A percentile compares a stretch with the other conserved stretches of the same genome.
Conservation (phyloP, 2,113 vertebrate genomes). For the Etia nguti region DNA sequence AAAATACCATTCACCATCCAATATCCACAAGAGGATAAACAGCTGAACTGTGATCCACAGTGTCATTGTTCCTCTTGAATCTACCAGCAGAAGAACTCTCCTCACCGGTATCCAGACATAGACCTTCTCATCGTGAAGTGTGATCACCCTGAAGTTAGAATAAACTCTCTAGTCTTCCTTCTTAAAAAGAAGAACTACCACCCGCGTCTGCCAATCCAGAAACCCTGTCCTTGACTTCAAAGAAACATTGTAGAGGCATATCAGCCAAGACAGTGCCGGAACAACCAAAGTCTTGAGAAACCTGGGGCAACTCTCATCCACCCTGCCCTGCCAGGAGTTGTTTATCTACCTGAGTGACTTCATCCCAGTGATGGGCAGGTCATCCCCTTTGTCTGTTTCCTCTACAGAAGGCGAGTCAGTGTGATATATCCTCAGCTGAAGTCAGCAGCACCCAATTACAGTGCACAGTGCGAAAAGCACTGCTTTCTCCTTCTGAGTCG, state of each 20-base stretch:
- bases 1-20: fast-evolving
- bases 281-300: neutral
- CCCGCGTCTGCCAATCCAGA: neutral
- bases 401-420: neutral
- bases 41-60: neutral
- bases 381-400: neutral
- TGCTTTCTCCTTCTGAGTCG: neutral
- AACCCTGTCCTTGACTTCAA: neutral
- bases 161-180: neutral
- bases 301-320: neutral
- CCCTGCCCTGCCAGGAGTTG: neutral
- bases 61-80: neutral
- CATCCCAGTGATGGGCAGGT: neutral
- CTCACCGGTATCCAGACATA: neutral
- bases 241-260: neutral
- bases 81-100: neutral
- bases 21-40: neutral
- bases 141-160: neutral
- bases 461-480: neutral
- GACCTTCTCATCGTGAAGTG: neutral
- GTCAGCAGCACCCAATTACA: neutral
- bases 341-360: neutral
- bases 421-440: neutral
- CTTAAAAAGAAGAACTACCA: neutral
- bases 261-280: neutral